Evolutionary conservation across 2,113 vertebrate genomes (phyloP).

Genomic region (Vanacampus margaritifer): DNA sequence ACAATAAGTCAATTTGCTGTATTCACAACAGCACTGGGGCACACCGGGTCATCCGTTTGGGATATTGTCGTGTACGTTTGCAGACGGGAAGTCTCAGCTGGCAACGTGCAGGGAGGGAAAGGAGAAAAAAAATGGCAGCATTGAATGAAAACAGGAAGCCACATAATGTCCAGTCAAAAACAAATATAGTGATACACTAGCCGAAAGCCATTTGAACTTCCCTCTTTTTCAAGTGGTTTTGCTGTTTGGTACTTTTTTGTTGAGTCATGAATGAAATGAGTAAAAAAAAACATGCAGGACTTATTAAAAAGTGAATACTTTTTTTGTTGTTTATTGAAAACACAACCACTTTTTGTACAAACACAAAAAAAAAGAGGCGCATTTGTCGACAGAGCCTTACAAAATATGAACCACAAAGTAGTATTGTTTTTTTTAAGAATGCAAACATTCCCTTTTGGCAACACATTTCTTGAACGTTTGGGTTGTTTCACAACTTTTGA

Average conservation of each 20-base stretch:
- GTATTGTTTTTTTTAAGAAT: background rate
- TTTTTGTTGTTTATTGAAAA: conserved; percentile 58
- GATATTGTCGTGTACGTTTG: conserved; percentile 41
- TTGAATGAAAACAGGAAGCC: conserved; percentile 52
- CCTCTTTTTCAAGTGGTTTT: background rate
- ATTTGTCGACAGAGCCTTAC: conserved; percentile 21
- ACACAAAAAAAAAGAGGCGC: conserved; percentile 56
- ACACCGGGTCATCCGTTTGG: conserved; percentile 27
- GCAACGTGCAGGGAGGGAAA: conserved; percentile 31
- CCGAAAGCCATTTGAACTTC: background rate
- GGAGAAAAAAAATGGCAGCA: conserved; percentile 44
- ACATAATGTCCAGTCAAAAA: conserved; percentile 21
- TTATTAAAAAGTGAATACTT: background rate
- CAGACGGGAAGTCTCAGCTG: conserved; percentile 57
- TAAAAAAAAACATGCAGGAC: background rate
- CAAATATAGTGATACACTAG: conserved; percentile 2
- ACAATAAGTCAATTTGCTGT: background rate
- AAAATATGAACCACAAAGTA: conserved; percentile 8
- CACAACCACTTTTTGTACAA: conserved; percentile 48
- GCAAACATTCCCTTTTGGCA: conserved; percentile 9
- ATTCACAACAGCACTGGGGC: background rate
- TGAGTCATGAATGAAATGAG: background rate
- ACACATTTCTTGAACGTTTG: conserved; percentile 8
- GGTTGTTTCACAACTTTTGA: background rate
- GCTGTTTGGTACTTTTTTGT: background rate